Percentiles rank a stretch among this genome's conserved stretches.
Conservation (phyloP, 2,888 invertebrate genomes). For the Myopa tessellatipennis region DNA sequence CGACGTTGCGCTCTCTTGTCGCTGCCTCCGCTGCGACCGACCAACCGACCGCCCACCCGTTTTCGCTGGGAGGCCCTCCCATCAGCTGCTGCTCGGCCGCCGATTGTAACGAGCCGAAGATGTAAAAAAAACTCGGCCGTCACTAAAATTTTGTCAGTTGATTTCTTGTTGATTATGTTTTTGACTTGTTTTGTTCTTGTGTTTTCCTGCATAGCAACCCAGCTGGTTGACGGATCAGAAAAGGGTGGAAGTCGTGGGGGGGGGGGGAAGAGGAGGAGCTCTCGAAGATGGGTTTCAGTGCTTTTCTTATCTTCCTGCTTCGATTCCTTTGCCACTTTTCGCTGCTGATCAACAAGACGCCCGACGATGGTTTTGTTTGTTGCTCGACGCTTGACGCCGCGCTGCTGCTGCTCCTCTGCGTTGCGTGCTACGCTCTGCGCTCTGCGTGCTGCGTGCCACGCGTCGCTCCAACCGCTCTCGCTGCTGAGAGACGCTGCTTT, state of each 20-base stretch:
- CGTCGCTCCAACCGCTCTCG: neutral
- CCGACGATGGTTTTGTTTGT: no score
- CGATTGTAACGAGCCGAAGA: neutral
- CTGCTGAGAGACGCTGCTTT: neutral
- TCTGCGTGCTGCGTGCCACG: slow-evolving; percentile 5
- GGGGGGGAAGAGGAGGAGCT: neutral
- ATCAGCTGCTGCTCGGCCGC: no score
- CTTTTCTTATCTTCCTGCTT: neutral
- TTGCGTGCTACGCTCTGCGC: neutral
- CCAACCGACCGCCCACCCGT: neutral
- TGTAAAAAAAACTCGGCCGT: slow-evolving; percentile 39
- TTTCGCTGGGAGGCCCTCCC: slow-evolving; percentile 31
- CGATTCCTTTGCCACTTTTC: neutral
- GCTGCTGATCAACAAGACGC: neutral
- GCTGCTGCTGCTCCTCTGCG: no score
- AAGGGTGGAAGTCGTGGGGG: neutral
- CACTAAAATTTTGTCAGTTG: neutral
- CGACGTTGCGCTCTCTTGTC: neutral
- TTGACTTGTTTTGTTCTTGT: neutral
- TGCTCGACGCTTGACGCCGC: no score
- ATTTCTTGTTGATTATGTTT: neutral
- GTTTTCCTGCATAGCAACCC: neutral
- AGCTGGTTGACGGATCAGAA: neutral
- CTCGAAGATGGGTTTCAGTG: neutral
- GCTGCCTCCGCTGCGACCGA: no score